These are phyloP conservation scores for Sandelia bainsii DNA, from an alignment of 2,797 vertebrate species.

Conservation along the genomic window DNA sequence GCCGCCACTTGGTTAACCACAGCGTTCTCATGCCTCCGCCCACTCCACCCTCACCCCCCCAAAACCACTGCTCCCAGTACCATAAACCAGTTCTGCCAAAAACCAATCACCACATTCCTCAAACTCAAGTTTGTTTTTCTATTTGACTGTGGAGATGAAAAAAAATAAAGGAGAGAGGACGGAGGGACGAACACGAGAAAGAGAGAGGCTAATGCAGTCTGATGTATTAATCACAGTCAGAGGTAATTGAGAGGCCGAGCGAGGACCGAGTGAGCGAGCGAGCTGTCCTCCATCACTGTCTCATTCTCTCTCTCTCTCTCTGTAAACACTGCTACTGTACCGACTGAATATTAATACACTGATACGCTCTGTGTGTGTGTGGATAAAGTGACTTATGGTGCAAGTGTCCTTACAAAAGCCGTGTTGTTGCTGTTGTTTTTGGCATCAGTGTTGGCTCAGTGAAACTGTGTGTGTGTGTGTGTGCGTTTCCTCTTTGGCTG, in stretches of 20 bases:
- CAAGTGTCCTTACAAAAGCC: constrained; percentile 65
- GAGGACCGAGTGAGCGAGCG: constrained; percentile 55
- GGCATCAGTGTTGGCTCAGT: constrained; percentile 33
- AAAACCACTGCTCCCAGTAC: constrained; percentile 42
- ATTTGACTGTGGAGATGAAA: background rate
- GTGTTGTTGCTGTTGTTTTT: constrained; percentile 61
- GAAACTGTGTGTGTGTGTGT: background rate
- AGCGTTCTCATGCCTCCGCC: constrained; percentile 40
- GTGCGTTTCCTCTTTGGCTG: constrained; percentile 20
- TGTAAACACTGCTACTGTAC: constrained; percentile 77
- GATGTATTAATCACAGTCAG: constrained; percentile 82
- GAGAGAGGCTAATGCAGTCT: constrained; percentile 72
- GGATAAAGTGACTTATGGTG: constrained; percentile 60
- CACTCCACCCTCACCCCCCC: constrained; percentile 5
- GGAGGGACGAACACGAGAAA: constrained; percentile 7
- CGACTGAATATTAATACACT: constrained; percentile 75
- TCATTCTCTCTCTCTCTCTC: constrained; percentile 70
- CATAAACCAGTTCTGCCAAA: constrained; percentile 39
- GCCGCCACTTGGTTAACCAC: constrained; percentile 48
- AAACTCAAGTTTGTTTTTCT: constrained; percentile 22
- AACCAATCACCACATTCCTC: constrained; percentile 52
- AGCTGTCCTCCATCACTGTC: constrained; percentile 80
- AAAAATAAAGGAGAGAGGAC: background rate
- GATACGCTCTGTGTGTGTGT: constrained; percentile 15
- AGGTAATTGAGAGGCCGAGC: constrained; percentile 81